Base-by-base conservation (phyloP, 2,888 invertebrate genomes). In the Hypselothyrea guttata region DNA sequence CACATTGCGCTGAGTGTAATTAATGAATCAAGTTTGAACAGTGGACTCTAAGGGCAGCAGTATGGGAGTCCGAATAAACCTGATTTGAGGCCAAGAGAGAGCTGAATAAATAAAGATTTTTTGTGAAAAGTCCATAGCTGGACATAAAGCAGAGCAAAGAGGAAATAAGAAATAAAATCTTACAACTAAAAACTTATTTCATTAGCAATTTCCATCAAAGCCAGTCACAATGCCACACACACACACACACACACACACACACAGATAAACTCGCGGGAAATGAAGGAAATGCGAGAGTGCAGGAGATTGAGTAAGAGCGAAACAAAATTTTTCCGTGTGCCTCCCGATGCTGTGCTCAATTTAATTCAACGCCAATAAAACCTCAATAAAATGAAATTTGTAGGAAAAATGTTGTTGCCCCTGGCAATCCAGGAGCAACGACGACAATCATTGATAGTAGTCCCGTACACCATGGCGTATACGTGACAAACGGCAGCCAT, bases 331-430 rank as follows among this genome's bases (percentile, higher is more conserved):
- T 18, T 38, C 16, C 38, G 57, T 56, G 40, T 30, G 62, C 38
- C 55, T 42, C 22, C 22, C 22, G 22, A 22, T 75, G 76, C 58
- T 66, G 45, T 57, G 68, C 76, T 84, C 84, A 86, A 84, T 82
- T 82, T 74, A 74, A 84, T 86, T 84, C 81, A 69, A 82, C 84
- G 81, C 74, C 71, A 86, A 84, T 84, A 81, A 81, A 81, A 81
- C 66, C 61, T 49, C 59, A 63, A 84, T 69, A 69, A 84, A 81
- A 63, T 33, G 51, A 72, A 81, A 69, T 66, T 76, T 76, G 60
- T 75, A 58, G 48, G 34, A 54, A 65, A 59, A 66, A 53, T 61
- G 46, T 40, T 57, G 65, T 41, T 41, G 47, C 54, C 54, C 61
- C 59, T 46, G 78, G 59, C 56, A 71, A 53, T 55, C 33, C 57